These are phyloP conservation scores for Setipinna tenuifilis DNA, from an alignment of 2,797 vertebrate species.

Conservation along the genomic window DNA sequence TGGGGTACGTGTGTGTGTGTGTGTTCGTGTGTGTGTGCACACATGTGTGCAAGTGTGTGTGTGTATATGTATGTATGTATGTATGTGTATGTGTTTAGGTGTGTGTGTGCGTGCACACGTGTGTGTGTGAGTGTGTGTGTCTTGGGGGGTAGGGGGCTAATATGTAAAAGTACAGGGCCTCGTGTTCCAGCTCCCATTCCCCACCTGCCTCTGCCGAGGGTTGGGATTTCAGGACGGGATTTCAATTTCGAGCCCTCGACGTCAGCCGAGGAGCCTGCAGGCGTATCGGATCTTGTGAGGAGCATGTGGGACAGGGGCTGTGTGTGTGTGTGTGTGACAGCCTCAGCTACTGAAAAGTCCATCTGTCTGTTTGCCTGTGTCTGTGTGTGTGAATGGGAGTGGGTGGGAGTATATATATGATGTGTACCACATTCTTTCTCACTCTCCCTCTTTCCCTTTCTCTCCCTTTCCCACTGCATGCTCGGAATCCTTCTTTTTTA, in stretches of 20 bases:
- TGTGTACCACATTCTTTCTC: constrained; percentile 2
- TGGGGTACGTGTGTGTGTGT: no score
- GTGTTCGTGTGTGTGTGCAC: no score
- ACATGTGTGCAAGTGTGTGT: constrained; percentile 17
- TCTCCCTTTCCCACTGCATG: neutral
- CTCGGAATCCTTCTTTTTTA: constrained; percentile 20
- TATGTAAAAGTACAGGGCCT: neutral
- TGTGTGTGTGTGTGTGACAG: neutral
- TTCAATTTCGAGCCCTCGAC: neutral
- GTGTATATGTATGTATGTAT: no score
- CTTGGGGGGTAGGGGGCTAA: neutral
- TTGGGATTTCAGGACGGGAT: constrained; percentile 16
- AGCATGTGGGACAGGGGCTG: neutral
- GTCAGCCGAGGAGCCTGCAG: neutral
- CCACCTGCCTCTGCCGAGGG: constrained; percentile 4
- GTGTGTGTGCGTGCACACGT: no score
- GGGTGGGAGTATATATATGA: neutral
- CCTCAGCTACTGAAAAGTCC: neutral
- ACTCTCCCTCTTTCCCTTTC: neutral
- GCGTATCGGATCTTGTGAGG: constrained; percentile 1
- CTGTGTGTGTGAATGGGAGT: neutral
- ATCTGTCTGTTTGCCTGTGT: neutral
- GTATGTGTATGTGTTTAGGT: no score
- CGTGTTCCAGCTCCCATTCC: neutral
- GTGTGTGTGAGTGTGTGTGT: no score